Evolutionary conservation across 1,140 invertebrate genomes (phyloP).

Genomic region (Diplogasteroides magnus): DNA sequence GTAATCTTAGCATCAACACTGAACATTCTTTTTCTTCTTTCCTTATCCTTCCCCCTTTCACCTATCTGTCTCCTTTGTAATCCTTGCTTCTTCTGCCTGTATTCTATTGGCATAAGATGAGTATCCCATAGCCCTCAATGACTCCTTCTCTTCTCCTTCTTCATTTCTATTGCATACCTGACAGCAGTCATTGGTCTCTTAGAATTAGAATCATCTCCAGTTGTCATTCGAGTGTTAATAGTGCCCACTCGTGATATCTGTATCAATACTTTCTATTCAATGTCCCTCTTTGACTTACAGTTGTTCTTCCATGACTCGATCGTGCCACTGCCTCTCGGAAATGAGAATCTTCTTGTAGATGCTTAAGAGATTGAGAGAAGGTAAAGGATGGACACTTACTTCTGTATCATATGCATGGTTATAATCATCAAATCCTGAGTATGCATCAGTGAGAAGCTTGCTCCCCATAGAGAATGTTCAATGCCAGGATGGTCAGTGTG

Average conservation of each 20-base stretch:
- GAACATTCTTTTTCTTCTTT: conserved; percentile 67
- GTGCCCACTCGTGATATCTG: no score
- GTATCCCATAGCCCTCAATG: conserved; percentile 59
- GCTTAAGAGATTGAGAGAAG: no score
- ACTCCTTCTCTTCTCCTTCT: conserved; percentile 62
- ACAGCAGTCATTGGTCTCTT: no score
- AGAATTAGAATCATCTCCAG: no score
- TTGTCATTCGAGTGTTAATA: no score
- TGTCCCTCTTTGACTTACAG: conserved; percentile 18
- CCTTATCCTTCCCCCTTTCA: conserved; percentile 20
- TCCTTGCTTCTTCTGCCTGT: conserved; percentile 29
- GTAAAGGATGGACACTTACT: conserved; percentile 21
- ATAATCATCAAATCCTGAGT: conserved; percentile 49
- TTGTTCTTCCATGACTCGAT: conserved; percentile 49
- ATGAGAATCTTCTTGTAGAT: conserved; percentile 41
- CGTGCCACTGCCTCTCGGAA: conserved; percentile 45
- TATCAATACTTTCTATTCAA: conserved; percentile 39
- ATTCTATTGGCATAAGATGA: conserved; percentile 15
- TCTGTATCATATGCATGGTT: conserved; percentile 49
- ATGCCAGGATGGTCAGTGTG: no score
- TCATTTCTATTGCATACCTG: conserved; percentile 61
- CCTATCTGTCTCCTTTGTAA: conserved; percentile 18
- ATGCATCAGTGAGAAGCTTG: no score
- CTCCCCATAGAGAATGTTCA: no score
- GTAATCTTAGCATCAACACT: conserved; percentile 67